These are phyloP conservation scores for Caenorhabditis drosophilae DNA, from an alignment of 2,888 invertebrate species.

Conservation along the genomic window DNA sequence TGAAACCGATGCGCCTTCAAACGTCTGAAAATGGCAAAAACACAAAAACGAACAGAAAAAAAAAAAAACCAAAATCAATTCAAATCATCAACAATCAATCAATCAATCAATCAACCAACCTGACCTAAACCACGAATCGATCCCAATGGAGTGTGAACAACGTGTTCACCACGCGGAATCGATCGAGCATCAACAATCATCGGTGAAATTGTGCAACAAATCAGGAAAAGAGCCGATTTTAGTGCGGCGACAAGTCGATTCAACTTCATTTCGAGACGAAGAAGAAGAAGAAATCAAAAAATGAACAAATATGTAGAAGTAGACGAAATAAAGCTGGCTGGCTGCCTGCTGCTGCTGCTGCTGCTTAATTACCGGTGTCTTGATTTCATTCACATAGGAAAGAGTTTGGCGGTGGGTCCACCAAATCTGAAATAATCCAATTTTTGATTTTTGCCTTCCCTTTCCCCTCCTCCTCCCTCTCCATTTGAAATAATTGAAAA, in stretches of 20 bases:
- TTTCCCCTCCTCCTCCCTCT: too few relatives aligned
- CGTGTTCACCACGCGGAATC: constrained; percentile 33
- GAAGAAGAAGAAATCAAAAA: too few relatives aligned
- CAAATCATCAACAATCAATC: not conserved
- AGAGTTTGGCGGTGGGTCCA: constrained; percentile 16
- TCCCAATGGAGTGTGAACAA: constrained; percentile 49
- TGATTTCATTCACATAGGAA: constrained; percentile 37
- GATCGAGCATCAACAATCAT: constrained; percentile 27
- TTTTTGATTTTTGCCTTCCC: too few relatives aligned
- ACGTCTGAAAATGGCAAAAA: constrained; percentile 32
- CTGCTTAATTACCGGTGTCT: constrained; percentile 24
- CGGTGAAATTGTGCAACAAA: not conserved
- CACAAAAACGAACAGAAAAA: not conserved
- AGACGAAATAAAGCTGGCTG: not conserved
- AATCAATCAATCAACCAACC: constrained; percentile 10
- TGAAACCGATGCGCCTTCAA: constrained; percentile 41
- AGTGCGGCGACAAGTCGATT: too few relatives aligned
- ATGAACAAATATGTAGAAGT: not conserved
- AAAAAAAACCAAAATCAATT: not conserved
- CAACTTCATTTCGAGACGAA: too few relatives aligned
- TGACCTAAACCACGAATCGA: constrained; percentile 48
- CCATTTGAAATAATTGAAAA: too few relatives aligned
- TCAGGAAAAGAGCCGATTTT: not conserved
- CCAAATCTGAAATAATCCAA: constrained; percentile 20
- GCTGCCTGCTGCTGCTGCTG: constrained; percentile 24